Percentiles rank a stretch among this genome's conserved stretches.
These are phyloP conservation scores for Aporophyla lueneburgensis DNA, from an alignment of 2,888 invertebrate species.

Conservation along the genomic window DNA sequence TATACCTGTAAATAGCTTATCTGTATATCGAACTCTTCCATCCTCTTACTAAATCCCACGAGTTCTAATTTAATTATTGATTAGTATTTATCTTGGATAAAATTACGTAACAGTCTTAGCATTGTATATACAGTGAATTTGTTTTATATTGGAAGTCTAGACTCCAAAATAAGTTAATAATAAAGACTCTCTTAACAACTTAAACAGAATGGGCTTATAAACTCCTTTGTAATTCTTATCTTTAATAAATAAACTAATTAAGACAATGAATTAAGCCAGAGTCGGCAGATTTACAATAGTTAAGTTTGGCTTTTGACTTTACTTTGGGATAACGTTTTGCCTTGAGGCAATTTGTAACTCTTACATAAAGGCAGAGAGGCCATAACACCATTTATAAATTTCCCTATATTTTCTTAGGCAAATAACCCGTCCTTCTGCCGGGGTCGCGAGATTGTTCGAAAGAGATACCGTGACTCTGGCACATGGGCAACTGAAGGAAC, in stretches of 20 bases:
- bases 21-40: not conserved
- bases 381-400: slow-evolving; percentile 6
- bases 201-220: not conserved
- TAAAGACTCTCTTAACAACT: not conserved
- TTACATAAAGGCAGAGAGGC: not conserved
- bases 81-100: not conserved
- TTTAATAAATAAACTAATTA: slow-evolving; percentile 3
- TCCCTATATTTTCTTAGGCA: not conserved
- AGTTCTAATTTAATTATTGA: not conserved
- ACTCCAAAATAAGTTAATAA: slow-evolving; percentile 15
- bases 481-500: too few relatives aligned
- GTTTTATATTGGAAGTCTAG: not conserved
- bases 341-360: slow-evolving; percentile 5
- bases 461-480: too few relatives aligned
- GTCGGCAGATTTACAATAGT: slow-evolving; percentile 20
- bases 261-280: slow-evolving; percentile 10
- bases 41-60: too few relatives aligned
- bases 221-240: slow-evolving; percentile 22
- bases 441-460: too few relatives aligned
- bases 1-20: not conserved
- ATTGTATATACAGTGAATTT: not conserved
- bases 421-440: too few relatives aligned
- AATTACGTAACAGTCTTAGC: not conserved
- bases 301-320: slow-evolving; percentile 3
- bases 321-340: slow-evolving; percentile 18